These are phyloP conservation scores for Probosciger aterrimus DNA, from an alignment of 2,113 vertebrate genomes.

Conservation along the genomic window DNA sequence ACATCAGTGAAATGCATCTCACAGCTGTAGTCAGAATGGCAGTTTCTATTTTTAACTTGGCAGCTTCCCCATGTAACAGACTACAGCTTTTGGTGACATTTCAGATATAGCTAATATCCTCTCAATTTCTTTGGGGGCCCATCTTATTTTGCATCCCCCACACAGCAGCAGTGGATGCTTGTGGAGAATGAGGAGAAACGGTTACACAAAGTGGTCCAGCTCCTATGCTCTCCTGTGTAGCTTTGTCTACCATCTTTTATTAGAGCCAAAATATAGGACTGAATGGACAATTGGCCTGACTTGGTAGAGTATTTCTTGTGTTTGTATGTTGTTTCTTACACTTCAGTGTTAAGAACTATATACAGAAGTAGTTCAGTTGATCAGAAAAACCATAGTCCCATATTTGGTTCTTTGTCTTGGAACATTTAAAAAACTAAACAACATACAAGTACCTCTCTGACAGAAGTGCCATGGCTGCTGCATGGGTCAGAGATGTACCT, in stretches of 20 bases:
- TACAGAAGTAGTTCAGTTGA: background rate
- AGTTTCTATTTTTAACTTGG: constrained; percentile 67
- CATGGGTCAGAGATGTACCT: background rate
- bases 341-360: background rate
- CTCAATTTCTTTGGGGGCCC: background rate
- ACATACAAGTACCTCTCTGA: background rate
- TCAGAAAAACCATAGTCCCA: background rate
- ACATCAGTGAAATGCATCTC: constrained; percentile 39
- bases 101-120: constrained; percentile 24
- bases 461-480: background rate
- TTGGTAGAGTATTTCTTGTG: background rate
- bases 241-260: background rate
- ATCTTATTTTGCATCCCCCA: background rate
- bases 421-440: background rate
- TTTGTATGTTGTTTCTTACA: background rate
- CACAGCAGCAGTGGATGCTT: background rate
- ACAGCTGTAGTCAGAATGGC: constrained; percentile 37
- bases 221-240: background rate
- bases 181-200: background rate
- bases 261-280: background rate
- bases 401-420: background rate
- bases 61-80: constrained; percentile 32
- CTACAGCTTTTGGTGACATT: constrained; percentile 54
- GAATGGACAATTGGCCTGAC: fast-evolving
- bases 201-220: background rate